phyloP scores from a whole-genome alignment of 2,888 invertebrate species.

The Agrilus cyanescens region DNA sequence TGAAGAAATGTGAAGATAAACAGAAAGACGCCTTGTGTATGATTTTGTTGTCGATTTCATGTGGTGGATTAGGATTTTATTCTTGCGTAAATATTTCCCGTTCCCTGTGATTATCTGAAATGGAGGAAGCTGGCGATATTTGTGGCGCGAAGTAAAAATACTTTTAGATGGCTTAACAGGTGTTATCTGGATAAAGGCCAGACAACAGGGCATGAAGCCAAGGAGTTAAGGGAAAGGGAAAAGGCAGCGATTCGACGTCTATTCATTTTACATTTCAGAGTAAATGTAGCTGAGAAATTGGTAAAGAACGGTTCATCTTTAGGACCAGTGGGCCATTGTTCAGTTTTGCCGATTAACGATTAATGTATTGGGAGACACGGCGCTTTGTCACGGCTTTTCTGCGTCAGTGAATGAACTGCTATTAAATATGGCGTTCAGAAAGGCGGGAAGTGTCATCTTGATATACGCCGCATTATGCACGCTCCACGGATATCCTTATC shows the following conservation, averaged over 20 bases:
- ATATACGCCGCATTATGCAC: constrained; percentile 33
- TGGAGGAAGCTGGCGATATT: no score
- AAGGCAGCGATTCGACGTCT: constrained; percentile 9
- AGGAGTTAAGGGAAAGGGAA: no score
- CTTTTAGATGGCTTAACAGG: no score
- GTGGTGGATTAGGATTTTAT: no score
- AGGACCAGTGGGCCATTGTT: constrained; percentile 34
- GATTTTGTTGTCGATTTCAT: no score
- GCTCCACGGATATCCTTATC: constrained; percentile 18
- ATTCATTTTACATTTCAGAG: constrained; percentile 35
- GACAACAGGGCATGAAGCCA: no score
- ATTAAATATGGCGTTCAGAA: constrained; percentile 32
- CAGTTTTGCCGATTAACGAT: constrained; percentile 33
- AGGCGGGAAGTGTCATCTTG: constrained; percentile 31
- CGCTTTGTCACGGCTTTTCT: constrained; percentile 24
- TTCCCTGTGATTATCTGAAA: no score
- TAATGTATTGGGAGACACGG: constrained; percentile 31
- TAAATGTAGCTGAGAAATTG: constrained; percentile 40
- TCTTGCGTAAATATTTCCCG: no score
- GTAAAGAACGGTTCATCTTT: constrained; percentile 38
- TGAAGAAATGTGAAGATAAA: no score
- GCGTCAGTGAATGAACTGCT: constrained; percentile 29
- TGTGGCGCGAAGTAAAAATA: no score
- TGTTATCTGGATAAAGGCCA: no score
- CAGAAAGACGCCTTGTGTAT: no score